Percentiles rank a stretch among this genome's conserved stretches.
These are phyloP conservation scores for Lepus timidus DNA, from an alignment of 2,113 vertebrate species.

Conservation along the genomic window DNA sequence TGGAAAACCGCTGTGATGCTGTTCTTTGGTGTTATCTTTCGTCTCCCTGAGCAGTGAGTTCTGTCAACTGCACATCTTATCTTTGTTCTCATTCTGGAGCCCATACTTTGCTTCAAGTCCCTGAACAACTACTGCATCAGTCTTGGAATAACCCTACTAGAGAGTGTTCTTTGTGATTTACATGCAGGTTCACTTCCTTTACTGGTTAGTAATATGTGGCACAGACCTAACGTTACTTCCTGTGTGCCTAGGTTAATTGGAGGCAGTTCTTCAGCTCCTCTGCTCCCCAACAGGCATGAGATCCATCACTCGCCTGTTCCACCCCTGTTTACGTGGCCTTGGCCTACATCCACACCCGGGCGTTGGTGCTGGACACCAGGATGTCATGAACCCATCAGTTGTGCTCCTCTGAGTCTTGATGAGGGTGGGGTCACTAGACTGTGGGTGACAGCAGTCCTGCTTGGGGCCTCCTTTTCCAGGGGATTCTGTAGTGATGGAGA, in stretches of 20 bases:
- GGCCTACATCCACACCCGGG: background rate
- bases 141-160: background rate
- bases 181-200: background rate
- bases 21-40: too few relatives aligned
- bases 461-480: background rate
- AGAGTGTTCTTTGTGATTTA: background rate
- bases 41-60: background rate
- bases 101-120: background rate
- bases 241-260: background rate
- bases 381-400: background rate
- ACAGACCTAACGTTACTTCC: background rate
- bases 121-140: background rate
- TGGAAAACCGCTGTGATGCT: background rate
- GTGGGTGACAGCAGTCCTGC: background rate
- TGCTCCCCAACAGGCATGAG: background rate
- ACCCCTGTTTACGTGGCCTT: background rate
- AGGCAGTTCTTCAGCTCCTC: background rate
- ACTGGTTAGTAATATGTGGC: background rate
- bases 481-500: background rate
- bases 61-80: too few relatives aligned
- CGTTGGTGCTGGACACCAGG: background rate
- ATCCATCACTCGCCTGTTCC: background rate
- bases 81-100: background rate
- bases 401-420: background rate
- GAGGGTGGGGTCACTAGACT: too few relatives aligned